Evolutionary conservation across 1,140 invertebrate species (phyloP), one percentile per base, ranked within the genome.

Genomic region (Calliphora vicina): DNA sequence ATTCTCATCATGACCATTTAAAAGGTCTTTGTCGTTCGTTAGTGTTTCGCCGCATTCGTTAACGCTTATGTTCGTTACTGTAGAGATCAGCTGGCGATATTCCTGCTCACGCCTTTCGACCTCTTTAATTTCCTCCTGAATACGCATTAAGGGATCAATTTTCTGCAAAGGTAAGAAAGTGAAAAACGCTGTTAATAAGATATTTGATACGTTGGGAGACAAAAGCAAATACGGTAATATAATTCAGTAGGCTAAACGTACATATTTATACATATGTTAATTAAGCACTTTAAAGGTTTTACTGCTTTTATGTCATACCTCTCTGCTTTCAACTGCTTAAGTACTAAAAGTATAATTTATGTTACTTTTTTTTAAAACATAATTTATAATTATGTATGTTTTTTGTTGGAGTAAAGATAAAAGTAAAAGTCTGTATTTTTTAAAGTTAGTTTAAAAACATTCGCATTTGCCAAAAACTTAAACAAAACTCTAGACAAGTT

Each of bases 91-190:
- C 91, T 93, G 94, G 85, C 93, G 92, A 82, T 94, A 93, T 85
- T 94, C 94, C 84, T 93, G 91, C 86, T 94, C 94, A 78, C 94
- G 91, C 84, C 94, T 93, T 15, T 93, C 94, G 50, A 94, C 94
- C 88, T 94, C 94, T 85, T 93, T 93, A 84, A 94, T 94, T 90
- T 94, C 94, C 85, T 92, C 92, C 87, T 94, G 94, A 88, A 94
- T 94, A 91, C 94, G 92, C 73, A 91, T 91, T 83, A 93, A 90
- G 82, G 92, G 92, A 91, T 93, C 93, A 84, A 93, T 92, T 89
- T 93, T 93, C 92, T 93, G 91, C 17, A 85, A 71, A 26, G 15
- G 26, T n/a, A 45, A 74, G 71, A 80, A 83, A 67, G n/a, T 43
- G 12, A 43, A 50, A 13, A n/a, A 23, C 2, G 10, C 2, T 2